A percentile compares a stretch with the other conserved stretches of the same genome.
phyloP scores from a whole-genome alignment of 2,797 vertebrate species.

The Falco naumanni region DNA sequence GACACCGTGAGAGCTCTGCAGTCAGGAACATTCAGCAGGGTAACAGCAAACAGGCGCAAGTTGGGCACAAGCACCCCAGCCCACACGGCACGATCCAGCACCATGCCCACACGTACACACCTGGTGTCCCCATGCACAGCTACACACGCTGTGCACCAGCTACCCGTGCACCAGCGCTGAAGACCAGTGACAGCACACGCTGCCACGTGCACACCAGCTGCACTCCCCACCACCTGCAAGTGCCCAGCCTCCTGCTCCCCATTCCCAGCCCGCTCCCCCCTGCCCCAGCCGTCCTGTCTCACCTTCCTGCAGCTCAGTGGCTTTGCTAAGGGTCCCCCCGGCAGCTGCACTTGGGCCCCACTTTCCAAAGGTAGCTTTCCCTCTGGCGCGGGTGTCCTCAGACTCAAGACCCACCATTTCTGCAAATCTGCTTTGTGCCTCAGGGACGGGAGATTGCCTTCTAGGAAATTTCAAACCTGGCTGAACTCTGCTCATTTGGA shows the following conservation, averaged over 20 bases:
- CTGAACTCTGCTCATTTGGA: conserved; percentile 25
- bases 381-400: neutral
- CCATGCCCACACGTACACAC: accelerated
- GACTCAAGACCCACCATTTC: neutral
- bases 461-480: neutral
- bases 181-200: neutral
- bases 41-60: neutral
- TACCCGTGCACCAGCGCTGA: accelerated
- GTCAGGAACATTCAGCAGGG: neutral
- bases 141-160: neutral
- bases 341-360: neutral
- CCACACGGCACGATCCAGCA: neutral
- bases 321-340: neutral
- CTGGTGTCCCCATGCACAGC: accelerated
- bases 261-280: neutral
- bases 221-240: too few relatives aligned
- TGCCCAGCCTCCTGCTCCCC: accelerated
- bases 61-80: neutral
- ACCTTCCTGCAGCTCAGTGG: neutral
- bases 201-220: neutral
- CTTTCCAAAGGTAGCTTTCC: neutral
- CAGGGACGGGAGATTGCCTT: neutral
- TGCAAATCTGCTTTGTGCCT: neutral
- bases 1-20: accelerated
- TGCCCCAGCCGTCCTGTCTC: neutral